Conservation (phyloP, 2,888 invertebrate genomes). For the Lithodes maja region DNA sequence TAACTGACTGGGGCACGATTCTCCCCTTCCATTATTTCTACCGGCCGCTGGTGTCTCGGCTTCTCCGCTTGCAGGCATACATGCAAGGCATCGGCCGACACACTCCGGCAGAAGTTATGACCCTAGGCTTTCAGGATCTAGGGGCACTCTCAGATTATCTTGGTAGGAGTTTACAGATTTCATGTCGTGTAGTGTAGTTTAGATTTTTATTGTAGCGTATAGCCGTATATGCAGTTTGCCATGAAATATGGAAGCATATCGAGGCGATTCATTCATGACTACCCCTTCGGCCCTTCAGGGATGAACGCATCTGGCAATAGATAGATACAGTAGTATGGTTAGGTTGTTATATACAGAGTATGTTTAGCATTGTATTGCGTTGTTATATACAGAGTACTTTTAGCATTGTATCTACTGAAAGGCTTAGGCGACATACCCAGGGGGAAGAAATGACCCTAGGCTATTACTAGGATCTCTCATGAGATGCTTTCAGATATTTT, state of each 20-base stretch:
- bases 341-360: too few relatives aligned
- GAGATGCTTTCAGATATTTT: not conserved
- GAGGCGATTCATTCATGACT: too few relatives aligned
- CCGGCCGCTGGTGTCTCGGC: conserved; percentile 43
- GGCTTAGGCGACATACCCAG: too few relatives aligned
- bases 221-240: not conserved
- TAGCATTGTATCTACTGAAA: too few relatives aligned
- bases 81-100: conserved; percentile 58
- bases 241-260: too few relatives aligned
- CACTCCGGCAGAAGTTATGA: conserved; percentile 30
- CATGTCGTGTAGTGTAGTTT: not conserved
- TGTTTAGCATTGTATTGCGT: too few relatives aligned
- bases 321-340: too few relatives aligned
- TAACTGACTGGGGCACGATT: conserved; percentile 49
- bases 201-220: not conserved
- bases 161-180: conserved; percentile 13
- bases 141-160: conserved; percentile 35
- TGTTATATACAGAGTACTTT: too few relatives aligned
- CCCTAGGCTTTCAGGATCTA: conserved; percentile 38
- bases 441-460: too few relatives aligned
- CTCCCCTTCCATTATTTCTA: conserved; percentile 57
- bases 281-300: too few relatives aligned
- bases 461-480: too few relatives aligned
- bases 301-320: not conserved
- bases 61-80: conserved; percentile 39